Conservation (phyloP, 2,888 invertebrate species). For the Timandra comae region DNA sequence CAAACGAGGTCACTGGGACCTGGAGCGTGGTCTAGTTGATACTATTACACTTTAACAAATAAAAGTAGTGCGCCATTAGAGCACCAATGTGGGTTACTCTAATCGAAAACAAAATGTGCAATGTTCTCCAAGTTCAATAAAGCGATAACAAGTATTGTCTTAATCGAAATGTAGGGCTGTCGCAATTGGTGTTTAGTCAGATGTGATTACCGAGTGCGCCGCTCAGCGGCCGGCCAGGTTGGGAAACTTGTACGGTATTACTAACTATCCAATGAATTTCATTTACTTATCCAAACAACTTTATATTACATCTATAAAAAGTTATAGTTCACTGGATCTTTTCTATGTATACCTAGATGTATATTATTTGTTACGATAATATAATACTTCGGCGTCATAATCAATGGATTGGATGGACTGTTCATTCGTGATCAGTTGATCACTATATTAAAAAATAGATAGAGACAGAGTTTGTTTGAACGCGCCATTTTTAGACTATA, state of each 20-base stretch:
- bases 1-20: constrained; percentile 55
- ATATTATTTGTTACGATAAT: too few species aligned
- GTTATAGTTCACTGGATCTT: too few species aligned
- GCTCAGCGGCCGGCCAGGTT: constrained; percentile 14
- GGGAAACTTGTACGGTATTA: constrained; percentile 30
- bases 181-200: constrained; percentile 29
- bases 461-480: too few species aligned
- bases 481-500: too few species aligned
- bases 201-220: constrained; percentile 26
- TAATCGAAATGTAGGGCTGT: constrained; percentile 24
- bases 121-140: constrained; percentile 11
- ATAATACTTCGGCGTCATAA: too few species aligned
- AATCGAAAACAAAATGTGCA: constrained; percentile 25
- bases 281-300: too few species aligned
- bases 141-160: constrained; percentile 23
- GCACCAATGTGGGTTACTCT: constrained; percentile 29
- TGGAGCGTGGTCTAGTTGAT: constrained; percentile 28
- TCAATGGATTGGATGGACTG: too few species aligned
- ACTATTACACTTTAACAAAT: constrained; percentile 45
- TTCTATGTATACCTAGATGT: too few species aligned
- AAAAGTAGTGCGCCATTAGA: constrained; percentile 34
- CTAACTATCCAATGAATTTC: too few species aligned
- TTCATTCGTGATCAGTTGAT: too few species aligned
- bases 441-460: too few species aligned
- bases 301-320: too few species aligned